Conservation (phyloP, 2,888 invertebrate genomes). For the Mechanitis mazaeus region DNA sequence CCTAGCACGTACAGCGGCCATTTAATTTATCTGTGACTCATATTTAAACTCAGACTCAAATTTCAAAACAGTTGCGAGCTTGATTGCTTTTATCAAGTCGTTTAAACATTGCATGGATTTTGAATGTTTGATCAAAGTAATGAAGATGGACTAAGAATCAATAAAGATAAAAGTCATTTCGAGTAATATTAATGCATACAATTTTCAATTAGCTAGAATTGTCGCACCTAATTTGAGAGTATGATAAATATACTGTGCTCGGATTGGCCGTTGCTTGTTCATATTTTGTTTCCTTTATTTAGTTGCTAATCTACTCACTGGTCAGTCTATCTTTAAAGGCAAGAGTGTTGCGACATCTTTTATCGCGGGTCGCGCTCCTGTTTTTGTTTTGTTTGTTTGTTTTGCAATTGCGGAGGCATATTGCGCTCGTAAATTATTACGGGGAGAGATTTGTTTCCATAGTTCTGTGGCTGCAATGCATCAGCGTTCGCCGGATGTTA, state of each 20-base stretch:
- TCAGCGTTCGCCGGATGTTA: constrained; percentile 71
- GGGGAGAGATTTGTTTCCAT: constrained; percentile 73
- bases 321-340: constrained; percentile 57
- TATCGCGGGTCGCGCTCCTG: constrained; percentile 63
- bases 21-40: constrained; percentile 67
- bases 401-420: constrained; percentile 64
- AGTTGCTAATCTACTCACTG: constrained; percentile 47
- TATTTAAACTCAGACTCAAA: constrained; percentile 45
- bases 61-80: constrained; percentile 42
- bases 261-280: constrained; percentile 56
- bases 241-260: constrained; percentile 64
- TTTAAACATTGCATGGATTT: constrained; percentile 8
- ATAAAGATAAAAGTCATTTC: constrained; percentile 34
- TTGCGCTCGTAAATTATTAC: constrained; percentile 72
- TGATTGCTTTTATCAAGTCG: constrained; percentile 26
- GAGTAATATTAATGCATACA: constrained; percentile 54
- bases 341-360: constrained; percentile 67
- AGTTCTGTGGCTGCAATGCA: constrained; percentile 71
- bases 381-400: constrained; percentile 64
- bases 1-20: constrained; percentile 60
- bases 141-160: constrained; percentile 22
- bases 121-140: constrained; percentile 11
- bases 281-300: constrained; percentile 48
- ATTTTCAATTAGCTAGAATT: constrained; percentile 64
- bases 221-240: constrained; percentile 69